Evolutionary conservation across 2,113 vertebrate species (phyloP).

Genomic region (Carollia perspicillata): DNA sequence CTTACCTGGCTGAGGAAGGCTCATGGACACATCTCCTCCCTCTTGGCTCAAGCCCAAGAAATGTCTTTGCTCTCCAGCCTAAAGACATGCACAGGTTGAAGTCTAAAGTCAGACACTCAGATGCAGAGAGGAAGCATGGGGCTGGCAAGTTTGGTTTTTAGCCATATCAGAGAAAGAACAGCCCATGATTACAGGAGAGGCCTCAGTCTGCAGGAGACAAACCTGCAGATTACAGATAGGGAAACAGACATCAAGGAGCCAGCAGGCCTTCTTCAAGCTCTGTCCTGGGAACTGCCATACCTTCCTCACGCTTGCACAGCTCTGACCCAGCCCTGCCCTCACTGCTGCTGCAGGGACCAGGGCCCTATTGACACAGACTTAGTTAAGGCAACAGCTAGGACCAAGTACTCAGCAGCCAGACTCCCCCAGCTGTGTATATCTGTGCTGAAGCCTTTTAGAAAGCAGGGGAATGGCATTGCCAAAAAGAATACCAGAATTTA

Average conservation of each 20-base stretch:
- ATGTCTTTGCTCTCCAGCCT: not conserved
- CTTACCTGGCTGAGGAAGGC: not conserved
- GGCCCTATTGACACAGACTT: not conserved
- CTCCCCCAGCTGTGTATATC: not conserved
- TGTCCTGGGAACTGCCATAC: not conserved
- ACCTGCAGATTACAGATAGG: slow-evolving; percentile 10
- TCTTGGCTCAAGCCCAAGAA: not conserved
- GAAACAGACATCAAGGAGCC: not conserved
- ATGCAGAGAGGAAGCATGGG: not conserved
- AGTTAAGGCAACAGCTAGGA: not conserved
- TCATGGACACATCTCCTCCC: not conserved
- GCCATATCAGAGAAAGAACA: not conserved
- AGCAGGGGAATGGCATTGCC: not conserved
- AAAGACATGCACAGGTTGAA: not conserved
- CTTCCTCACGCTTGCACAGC: not conserved
- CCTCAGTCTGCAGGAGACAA: not conserved
- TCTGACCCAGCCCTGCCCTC: not conserved
- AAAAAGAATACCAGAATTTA: not conserved
- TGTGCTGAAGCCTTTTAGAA: not conserved
- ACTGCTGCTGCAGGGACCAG: not conserved
- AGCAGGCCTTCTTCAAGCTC: not conserved
- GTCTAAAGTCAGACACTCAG: not conserved
- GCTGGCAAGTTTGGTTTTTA: not conserved
- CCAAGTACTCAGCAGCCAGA: not conserved
- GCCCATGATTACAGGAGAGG: not conserved